Base-by-base conservation (phyloP, 2,113 vertebrate species). In the Rostratula benghalensis region DNA sequence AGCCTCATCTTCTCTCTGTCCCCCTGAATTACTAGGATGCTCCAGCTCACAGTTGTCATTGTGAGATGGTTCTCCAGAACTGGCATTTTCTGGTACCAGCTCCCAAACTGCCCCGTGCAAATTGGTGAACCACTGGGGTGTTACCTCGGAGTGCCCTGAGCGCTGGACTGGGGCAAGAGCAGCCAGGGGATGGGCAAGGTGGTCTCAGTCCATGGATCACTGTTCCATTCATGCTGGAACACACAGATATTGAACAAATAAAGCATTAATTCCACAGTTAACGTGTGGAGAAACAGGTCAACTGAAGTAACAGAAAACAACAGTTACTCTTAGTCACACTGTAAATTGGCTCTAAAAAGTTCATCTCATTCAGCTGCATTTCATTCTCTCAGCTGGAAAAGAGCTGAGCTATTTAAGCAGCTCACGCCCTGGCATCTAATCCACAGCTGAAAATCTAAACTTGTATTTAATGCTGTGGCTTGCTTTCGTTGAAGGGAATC, bases 51-150 rank as follows among this genome's bases (percentile, higher is more conserved):
- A 24, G 14, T 12, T 70, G 27, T 11, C 48, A 24, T 30, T 17
- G 39, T 10, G 23, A 50, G 25, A 61, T 4, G 25, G 15, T 35
- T 46, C 61, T 33, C 17, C 30, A 30, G 76, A 69, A 33, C 12
- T 6, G 24, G 46, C 1, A 0, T 56, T 75, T 80, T 87, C 54
- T 4, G 11, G 35, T 17, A 16, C 11, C 56, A 61, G 5, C 21
- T 63, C 54, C 25, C 75, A 67, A 33, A 60, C 7, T 8, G 24
- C 24, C 17, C 39, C 1, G 1, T 3, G 3, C 2, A n/a, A 43
- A 54, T 35, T 7, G 0, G 0, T 8, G 43, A 37, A n/a, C 33
- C 4, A 22, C 57, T 11, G 16, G 10, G 10, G 27, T 3, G 35
- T 51, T 28, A 63, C 56, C 56, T 82, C 30, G 11, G 15, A 2